phyloP scores from a whole-genome alignment of 1,140 invertebrate genomes.

The Campoletis sonorensis region DNA sequence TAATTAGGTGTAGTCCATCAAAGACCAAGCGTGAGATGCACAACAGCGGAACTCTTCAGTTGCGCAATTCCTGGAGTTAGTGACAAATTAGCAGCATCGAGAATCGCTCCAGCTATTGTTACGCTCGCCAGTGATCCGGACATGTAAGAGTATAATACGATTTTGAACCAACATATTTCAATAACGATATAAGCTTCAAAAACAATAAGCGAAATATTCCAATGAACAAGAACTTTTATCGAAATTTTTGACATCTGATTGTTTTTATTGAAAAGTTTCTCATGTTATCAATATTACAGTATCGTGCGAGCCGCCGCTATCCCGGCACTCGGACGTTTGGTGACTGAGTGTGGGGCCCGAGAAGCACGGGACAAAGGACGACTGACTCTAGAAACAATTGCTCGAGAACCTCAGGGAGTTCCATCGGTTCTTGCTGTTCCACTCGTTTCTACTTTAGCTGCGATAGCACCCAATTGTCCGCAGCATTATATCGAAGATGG shows the following conservation, averaged over 20 bases:
- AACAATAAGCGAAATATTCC: too few relatives aligned
- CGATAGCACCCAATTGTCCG: constrained; percentile 76
- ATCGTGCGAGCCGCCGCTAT: constrained; percentile 81
- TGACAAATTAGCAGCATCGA: constrained; percentile 78
- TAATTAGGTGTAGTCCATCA: constrained; percentile 81
- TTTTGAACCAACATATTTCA: neutral
- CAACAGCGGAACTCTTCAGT: constrained; percentile 80
- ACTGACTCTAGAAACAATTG: constrained; percentile 83
- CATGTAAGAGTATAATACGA: constrained; percentile 76
- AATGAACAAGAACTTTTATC: neutral
- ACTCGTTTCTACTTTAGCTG: constrained; percentile 76
- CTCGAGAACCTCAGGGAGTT: constrained; percentile 66
- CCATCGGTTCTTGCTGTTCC: constrained; percentile 73
- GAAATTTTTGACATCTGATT: constrained; percentile 16
- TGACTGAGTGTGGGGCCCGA: constrained; percentile 78
- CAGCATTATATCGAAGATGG: constrained; percentile 79
- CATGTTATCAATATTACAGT: constrained; percentile 64
- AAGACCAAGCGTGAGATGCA: constrained; percentile 78
- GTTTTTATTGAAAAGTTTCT: constrained; percentile 49
- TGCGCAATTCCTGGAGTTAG: constrained; percentile 78
- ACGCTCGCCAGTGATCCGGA: constrained; percentile 85
- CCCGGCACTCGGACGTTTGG: constrained; percentile 81
- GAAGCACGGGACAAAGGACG: constrained; percentile 84
- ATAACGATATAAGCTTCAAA: too few relatives aligned
- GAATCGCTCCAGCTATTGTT: constrained; percentile 83